Evolutionary conservation across 2,113 vertebrate species (phyloP), one percentile per base, ranked within the genome.

Genomic region (Lampris incognitus): DNA sequence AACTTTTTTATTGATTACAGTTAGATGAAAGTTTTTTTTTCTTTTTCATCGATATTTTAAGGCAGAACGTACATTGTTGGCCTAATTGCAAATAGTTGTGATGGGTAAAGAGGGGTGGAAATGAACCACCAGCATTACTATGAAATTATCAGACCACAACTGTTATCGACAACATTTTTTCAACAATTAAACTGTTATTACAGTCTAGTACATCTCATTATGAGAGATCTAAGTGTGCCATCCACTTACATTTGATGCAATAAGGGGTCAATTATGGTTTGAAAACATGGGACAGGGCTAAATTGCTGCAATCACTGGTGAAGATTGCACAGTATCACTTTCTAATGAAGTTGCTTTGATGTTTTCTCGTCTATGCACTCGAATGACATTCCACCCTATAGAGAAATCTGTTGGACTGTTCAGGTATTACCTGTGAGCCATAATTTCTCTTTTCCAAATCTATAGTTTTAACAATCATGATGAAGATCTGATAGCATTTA

Each of bases 241-340:
- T 37, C 63, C 49, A 39, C 62, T 49, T 37, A 9, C 46, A 50
- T 9, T 36, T 65, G 61, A 63, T 42, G 10, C 59, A 61, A 54
- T 42, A 61, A 24, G 24, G 10, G 6, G 49, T 51, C 63, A 66
- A 66, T 66, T 66, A 66, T 39, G 48, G 63, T 50, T 66, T 51
- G 63, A 51, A 38, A 66, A 51, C 48, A 65, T 44, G 41, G n/a
- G 46, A 50, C 38, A 50, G 40, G 39, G 48, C 46, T 50, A 51
- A 51, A 66, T 51, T 66, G 41, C 39, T 61, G 63, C 37, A 66
- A 51, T 66, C 9, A 2, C 13, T 66, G 63, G 48, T 13, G 49
- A 51, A 5, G 48, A 51, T 24, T 39, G 38, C 57, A 39, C 38
- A 39, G 57, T 39, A 55, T 55, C 13, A n/a, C 52, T 55, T 13